phyloP scores from a whole-genome alignment of 2,888 invertebrate genomes.

The Chloroclystis v-ata region DNA sequence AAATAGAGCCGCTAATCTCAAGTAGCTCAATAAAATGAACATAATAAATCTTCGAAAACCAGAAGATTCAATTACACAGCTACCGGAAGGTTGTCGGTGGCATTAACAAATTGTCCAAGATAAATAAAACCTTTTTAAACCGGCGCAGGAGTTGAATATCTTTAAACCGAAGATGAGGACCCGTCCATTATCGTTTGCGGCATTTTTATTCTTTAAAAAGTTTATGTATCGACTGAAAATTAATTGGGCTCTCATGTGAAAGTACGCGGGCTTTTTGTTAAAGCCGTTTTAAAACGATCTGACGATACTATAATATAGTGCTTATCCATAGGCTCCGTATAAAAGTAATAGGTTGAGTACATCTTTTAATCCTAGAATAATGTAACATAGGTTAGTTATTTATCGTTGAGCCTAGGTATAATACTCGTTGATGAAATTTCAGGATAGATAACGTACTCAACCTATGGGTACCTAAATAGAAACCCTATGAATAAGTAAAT shows the following conservation, averaged over 20 bases:
- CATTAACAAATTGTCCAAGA: constrained; percentile 76
- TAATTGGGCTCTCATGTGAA: constrained; percentile 65
- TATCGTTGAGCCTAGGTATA: too few species aligned
- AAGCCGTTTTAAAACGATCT: constrained; percentile 50
- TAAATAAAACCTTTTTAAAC: constrained; percentile 72
- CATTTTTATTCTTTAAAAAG: constrained; percentile 45
- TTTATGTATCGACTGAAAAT: constrained; percentile 67
- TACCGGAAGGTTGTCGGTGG: constrained; percentile 71
- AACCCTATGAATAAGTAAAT: too few species aligned
- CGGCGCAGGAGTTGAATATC: not conserved
- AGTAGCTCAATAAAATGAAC: constrained; percentile 64
- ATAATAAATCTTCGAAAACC: constrained; percentile 69
- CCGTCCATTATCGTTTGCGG: constrained; percentile 49
- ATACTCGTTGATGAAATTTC: too few species aligned
- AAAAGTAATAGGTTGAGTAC: too few species aligned
- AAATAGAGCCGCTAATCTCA: constrained; percentile 61
- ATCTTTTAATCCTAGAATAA: too few species aligned
- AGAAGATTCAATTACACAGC: constrained; percentile 75
- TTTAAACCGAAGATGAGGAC: constrained; percentile 32
- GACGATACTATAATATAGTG: too few species aligned
- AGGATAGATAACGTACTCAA: too few species aligned
- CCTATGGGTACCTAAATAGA: too few species aligned
- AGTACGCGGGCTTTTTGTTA: constrained; percentile 60
- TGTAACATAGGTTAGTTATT: too few species aligned
- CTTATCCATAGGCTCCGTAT: too few species aligned